These are phyloP conservation scores for Hartigia nigra DNA, from an alignment of 2,888 invertebrate species.

Conservation along the genomic window DNA sequence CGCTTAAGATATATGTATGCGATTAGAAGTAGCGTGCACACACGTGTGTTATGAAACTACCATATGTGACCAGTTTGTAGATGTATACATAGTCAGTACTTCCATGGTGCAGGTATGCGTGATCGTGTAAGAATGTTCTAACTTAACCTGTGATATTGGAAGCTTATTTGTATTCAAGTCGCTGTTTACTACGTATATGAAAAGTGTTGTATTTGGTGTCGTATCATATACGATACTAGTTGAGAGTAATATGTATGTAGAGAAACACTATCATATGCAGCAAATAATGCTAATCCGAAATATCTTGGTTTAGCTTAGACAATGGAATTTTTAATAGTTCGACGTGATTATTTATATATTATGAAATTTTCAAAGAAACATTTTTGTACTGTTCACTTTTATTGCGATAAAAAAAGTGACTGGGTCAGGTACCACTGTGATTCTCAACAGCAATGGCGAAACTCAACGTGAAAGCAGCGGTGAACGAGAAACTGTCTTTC, in stretches of 20 bases:
- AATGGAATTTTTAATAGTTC: too few species aligned
- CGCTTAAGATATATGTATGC: neutral
- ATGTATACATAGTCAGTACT: neutral
- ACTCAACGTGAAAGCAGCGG: slow-evolving; percentile 60
- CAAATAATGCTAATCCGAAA: neutral
- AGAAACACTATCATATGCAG: neutral
- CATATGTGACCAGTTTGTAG: neutral
- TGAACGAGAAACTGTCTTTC: slow-evolving; percentile 28
- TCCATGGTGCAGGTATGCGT: neutral
- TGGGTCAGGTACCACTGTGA: neutral
- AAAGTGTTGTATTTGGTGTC: neutral
- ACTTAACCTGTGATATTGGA: neutral
- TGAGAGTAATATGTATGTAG: neutral
- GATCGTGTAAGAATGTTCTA: neutral
- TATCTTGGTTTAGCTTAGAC: neutral
- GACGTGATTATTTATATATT: too few species aligned
- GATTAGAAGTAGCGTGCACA: neutral
- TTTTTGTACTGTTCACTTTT: neutral
- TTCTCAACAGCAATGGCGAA: slow-evolving; percentile 42
- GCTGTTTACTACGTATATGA: neutral
- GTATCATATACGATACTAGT: neutral
- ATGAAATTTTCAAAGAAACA: neutral
- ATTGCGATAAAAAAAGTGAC: neutral
- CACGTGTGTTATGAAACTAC: neutral
- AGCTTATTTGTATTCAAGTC: neutral